phyloP scores from a whole-genome alignment of 2,113 vertebrate species.

The Tragelaphus strepsiceros region DNA sequence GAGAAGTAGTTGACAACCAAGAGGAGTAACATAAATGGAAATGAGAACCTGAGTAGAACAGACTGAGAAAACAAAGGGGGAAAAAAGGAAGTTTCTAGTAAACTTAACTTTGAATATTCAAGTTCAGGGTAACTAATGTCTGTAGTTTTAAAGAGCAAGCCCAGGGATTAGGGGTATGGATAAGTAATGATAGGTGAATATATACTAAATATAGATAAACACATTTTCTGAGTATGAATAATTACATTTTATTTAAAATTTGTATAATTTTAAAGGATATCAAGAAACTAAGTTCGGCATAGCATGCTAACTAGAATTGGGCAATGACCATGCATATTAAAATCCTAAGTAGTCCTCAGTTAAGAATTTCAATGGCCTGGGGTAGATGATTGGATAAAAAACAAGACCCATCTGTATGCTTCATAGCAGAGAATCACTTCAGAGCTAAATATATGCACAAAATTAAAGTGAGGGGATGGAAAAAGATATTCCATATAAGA shows the following conservation, averaged over 20 bases:
- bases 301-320: background rate
- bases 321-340: background rate
- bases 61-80: background rate
- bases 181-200: background rate
- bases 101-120: slow-evolving; percentile 10
- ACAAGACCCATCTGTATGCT: background rate
- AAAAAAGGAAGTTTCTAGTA: background rate
- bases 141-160: background rate
- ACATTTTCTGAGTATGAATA: background rate
- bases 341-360: background rate
- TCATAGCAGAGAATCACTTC: background rate
- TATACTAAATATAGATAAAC: background rate
- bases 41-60: background rate
- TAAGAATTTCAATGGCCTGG: background rate
- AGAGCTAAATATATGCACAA: background rate
- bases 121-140: background rate
- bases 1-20: background rate
- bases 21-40: background rate
- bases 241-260: background rate
- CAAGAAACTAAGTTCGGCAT: background rate
- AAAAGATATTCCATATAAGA: background rate
- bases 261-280: background rate
- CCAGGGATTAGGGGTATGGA: background rate
- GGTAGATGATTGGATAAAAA: background rate
- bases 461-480: background rate